Percentiles rank a stretch among this genome's conserved stretches.
These are phyloP conservation scores for Pandemis corylana DNA, from an alignment of 2,888 invertebrate genomes.

Conservation along the genomic window DNA sequence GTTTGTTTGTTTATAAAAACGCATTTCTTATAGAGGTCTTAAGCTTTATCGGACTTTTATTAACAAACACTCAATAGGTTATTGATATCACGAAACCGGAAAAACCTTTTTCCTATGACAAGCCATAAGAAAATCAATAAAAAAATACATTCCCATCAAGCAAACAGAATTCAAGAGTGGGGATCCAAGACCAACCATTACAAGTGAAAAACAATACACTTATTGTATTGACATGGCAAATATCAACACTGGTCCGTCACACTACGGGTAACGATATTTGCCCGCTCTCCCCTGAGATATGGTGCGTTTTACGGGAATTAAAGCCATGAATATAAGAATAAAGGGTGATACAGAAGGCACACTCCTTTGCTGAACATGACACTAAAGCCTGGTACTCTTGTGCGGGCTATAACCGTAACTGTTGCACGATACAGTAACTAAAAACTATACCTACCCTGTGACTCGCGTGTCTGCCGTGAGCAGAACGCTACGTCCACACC, in stretches of 20 bases:
- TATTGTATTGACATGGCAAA: conserved; percentile 51
- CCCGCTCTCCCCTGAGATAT: conserved; percentile 75
- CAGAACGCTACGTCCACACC: no score
- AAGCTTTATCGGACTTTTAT: not conserved
- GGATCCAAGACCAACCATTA: conserved; percentile 20
- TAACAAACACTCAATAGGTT: no score
- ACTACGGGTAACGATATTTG: conserved; percentile 70
- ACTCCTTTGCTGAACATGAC: not conserved
- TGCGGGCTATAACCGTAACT: no score
- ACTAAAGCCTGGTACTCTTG: no score
- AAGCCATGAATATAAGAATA: conserved; percentile 45
- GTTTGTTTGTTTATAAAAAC: no score
- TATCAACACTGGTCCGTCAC: conserved; percentile 40
- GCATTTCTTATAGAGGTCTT: not conserved
- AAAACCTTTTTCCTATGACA: not conserved
- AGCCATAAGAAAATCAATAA: not conserved
- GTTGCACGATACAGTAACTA: no score
- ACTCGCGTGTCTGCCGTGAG: no score
- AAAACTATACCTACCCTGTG: no score
- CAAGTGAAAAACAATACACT: conserved; percentile 38
- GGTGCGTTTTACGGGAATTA: conserved; percentile 78
- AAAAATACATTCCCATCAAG: not conserved
- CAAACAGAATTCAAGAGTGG: not conserved
- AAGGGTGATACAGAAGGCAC: not conserved
- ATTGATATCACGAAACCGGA: not conserved